A percentile compares a stretch with the other conserved stretches of the same genome.
phyloP scores from a whole-genome alignment of 2,113 vertebrate species.

The Barnardius zonarius region DNA sequence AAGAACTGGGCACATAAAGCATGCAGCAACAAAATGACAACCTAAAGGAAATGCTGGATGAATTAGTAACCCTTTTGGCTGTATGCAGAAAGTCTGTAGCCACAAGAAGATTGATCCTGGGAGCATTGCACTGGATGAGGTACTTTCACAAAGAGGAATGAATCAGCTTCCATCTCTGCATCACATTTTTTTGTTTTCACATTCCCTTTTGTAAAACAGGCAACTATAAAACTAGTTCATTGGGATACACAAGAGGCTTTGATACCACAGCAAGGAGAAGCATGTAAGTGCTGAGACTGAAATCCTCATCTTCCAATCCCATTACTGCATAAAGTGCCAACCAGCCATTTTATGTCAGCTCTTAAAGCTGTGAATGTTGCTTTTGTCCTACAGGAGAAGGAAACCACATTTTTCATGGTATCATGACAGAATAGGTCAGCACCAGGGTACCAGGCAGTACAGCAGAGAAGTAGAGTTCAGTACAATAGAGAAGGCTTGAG shows the following conservation, averaged over 20 bases:
- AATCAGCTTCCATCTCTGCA: not conserved
- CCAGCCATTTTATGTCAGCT: not conserved
- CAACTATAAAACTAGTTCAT: not conserved
- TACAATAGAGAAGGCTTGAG: not conserved
- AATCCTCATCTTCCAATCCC: not conserved
- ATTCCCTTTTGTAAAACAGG: not conserved
- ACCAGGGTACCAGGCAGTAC: not conserved
- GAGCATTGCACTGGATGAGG: not conserved
- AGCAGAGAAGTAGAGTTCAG: too few relatives aligned
- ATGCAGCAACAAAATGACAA: not conserved
- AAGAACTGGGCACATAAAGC: not conserved
- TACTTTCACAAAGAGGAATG: not conserved
- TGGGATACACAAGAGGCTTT: not conserved
- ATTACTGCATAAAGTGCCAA: fast-evolving
- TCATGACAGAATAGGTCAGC: not conserved
- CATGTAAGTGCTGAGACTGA: not conserved
- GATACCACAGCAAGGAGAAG: not conserved
- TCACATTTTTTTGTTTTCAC: not conserved
- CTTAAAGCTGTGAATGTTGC: not conserved
- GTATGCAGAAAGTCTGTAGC: not conserved
- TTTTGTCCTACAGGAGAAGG: not conserved
- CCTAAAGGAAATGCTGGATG: not conserved
- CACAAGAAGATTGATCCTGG: not conserved
- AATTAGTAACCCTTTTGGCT: not conserved
- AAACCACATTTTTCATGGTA: not conserved